Base-by-base conservation (phyloP, 2,888 invertebrate genomes). In the Xiphydria camelus region DNA sequence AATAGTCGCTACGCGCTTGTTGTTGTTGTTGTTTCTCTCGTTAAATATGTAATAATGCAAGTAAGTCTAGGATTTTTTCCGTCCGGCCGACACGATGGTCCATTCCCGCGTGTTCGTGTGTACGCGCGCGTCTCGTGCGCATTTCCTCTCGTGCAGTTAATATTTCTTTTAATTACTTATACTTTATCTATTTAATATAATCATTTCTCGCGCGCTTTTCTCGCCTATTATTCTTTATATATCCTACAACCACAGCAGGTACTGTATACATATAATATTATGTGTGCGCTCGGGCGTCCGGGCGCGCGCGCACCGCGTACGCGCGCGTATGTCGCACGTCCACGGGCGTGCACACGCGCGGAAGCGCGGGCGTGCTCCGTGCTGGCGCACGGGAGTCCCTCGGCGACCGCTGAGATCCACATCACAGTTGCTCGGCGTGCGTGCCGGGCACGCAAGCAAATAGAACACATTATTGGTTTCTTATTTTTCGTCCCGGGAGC, bases 41-140 rank as follows among this genome's bases (percentile, higher is more conserved):
- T 47, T 49, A 49, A 51, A 43, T 51, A 50, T 42, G 29, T 42
- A 49, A 48, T 45, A 42, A 49, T 51, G 49, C 36, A 44, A 32
- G 44, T 49, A 54, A 53, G 47, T 55, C 53, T 56, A 53, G 46
- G 47, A 43, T 45, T 41, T 49, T 32, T 44, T 37, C 34, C 41
- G 37, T 37, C 36, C 40, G 29, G 33, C 12, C 39, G 18, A 49
- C 43, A 51, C 51, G 52, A 57, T 55, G 53, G 54, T 51, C 55
- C 48, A 29, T 32, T 29, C n/a, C 10, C 33, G 31, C 38, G 29
- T 43, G 21, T 32, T 33, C 38, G 19, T 33, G 26, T 33, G 3
- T 14, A 20, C 32, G 23, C 34, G 10, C 18, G 12, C 18, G 15
- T 14, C 2, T 23, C 3, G 7, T 23, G 9, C 4, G 3, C 2